Evolutionary conservation across 1,140 invertebrate genomes (phyloP).

Genomic region (Piezodorus guildinii): DNA sequence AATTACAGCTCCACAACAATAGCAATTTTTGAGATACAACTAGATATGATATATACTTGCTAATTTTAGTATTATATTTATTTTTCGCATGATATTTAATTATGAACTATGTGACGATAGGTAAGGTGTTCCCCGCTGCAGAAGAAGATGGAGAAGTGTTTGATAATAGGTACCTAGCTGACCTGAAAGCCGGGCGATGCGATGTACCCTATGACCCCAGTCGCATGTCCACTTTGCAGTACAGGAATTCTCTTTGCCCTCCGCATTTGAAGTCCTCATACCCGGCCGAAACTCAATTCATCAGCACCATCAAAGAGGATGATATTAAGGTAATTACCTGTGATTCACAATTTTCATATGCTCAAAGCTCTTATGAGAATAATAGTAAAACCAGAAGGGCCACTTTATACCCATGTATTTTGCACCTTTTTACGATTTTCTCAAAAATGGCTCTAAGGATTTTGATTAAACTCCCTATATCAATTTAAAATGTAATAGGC

Average conservation of each 20-base stretch:
- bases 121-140: conserved; percentile 34
- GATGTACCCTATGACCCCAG: conserved; percentile 15
- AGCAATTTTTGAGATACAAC: too few relatives aligned
- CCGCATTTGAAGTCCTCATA: conserved; percentile 83
- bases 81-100: neutral
- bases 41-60: too few relatives aligned
- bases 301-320: conserved; percentile 48
- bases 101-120: conserved; percentile 21
- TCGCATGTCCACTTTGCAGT: conserved; percentile 57
- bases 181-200: conserved; percentile 30
- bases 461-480: too few relatives aligned
- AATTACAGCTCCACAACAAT: too few relatives aligned
- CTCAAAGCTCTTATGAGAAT: too few relatives aligned
- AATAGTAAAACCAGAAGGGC: too few relatives aligned
- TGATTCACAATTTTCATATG: too few relatives aligned
- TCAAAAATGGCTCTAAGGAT: too few relatives aligned
- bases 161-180: conserved; percentile 33
- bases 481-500: too few relatives aligned
- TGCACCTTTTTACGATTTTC: too few relatives aligned
- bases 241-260: conserved; percentile 72
- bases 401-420: too few relatives aligned
- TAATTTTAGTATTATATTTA: too few relatives aligned
- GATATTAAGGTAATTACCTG: conserved; percentile 54
- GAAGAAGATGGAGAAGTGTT: conserved; percentile 39
- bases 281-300: conserved; percentile 70